Conservation (phyloP, 2,797 vertebrate genomes). For the Sebastes steindachneri region DNA sequence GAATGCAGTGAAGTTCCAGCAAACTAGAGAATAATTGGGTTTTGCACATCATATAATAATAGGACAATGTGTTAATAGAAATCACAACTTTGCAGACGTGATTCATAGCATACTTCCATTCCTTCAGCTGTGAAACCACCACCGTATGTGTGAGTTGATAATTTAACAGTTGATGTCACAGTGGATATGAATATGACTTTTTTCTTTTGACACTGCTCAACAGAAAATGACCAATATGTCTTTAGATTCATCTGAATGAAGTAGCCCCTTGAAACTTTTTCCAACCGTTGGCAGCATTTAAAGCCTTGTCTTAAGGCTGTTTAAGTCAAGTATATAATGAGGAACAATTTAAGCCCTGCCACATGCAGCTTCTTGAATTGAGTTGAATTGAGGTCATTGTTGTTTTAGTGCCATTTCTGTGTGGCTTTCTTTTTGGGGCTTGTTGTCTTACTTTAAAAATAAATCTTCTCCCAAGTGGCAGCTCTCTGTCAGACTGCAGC, state of each 20-base stretch:
- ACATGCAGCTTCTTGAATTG: background rate
- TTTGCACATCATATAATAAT: background rate
- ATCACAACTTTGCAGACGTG: background rate
- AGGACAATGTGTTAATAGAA: background rate
- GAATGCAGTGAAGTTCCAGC: background rate
- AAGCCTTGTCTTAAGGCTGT: background rate
- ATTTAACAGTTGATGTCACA: background rate
- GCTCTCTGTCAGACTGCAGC: conserved; percentile 53
- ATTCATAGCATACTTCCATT: background rate
- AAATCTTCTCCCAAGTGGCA: conserved; percentile 43
- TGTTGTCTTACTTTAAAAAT: conserved; percentile 46
- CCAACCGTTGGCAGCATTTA: background rate
- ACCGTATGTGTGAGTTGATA: too few species aligned
- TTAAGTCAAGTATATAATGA: background rate
- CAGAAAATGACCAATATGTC: background rate
- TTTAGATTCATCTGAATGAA: background rate
- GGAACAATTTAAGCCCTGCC: conserved; percentile 1
- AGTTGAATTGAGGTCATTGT: conserved; percentile 3
- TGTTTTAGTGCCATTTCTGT: conserved; percentile 13
- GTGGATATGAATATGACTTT: background rate
- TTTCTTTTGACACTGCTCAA: background rate
- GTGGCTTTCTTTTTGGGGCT: conserved; percentile 10
- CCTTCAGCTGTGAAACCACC: background rate
- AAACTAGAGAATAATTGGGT: background rate
- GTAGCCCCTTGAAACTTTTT: background rate